Conservation (phyloP, 1,140 invertebrate species). For the Scaptomyza graminum region DNA sequence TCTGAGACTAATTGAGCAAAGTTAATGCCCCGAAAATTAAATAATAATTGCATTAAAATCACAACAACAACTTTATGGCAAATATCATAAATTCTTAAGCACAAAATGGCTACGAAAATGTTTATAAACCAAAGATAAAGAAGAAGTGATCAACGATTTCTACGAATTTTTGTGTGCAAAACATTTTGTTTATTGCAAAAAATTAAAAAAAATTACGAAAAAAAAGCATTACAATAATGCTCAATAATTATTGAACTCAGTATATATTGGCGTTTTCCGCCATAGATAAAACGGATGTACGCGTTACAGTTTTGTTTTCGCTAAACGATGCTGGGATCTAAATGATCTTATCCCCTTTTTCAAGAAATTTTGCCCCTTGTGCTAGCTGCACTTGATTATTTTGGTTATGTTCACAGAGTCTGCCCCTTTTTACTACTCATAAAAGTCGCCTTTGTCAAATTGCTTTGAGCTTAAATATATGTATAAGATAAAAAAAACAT, state of each 20-base stretch:
- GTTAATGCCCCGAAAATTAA: constrained; percentile 7
- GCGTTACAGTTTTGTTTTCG: not conserved
- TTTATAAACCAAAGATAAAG: constrained; percentile 36
- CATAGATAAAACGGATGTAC: constrained; percentile 26
- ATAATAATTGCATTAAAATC: not conserved
- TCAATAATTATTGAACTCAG: constrained; percentile 12
- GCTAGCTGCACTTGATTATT: constrained; percentile 11
- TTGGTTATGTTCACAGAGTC: not conserved
- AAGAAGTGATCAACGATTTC: not conserved
- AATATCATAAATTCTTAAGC: constrained; percentile 9
- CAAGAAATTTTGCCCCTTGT: not conserved
- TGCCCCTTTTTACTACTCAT: not conserved
- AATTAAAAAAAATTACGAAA: constrained; percentile 4
- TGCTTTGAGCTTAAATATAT: not conserved
- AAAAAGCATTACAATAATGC: no score
- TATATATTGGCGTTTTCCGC: constrained; percentile 32
- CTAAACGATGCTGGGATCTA: not conserved
- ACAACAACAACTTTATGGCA: not conserved
- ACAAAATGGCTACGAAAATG: constrained; percentile 5
- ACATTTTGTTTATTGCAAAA: constrained; percentile 27
- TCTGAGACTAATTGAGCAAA: constrained; percentile 27
- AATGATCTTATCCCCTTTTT: not conserved
- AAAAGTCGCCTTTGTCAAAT: not conserved
- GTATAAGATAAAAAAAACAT: not conserved
- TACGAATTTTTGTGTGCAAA: constrained; percentile 11